Evolutionary conservation across 2,797 vertebrate genomes (phyloP), one percentile per base, ranked within the genome.

Genomic region (Peromyscus aztecus): DNA sequence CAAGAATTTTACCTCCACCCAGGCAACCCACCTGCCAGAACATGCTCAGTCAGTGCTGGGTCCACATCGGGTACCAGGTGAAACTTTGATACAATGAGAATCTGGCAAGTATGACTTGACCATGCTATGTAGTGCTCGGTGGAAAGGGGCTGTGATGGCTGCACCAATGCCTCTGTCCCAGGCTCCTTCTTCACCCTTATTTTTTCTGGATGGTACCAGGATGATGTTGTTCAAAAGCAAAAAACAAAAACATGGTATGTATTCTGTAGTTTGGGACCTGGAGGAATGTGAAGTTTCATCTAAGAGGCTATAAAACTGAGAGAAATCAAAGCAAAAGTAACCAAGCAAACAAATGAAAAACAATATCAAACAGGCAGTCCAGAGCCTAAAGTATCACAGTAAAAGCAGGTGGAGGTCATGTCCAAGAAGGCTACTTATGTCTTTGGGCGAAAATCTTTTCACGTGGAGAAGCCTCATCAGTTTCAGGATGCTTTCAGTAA

Each of bases 241-340:
- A 29, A 16, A 17, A 78, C 34, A 82, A 57, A 24, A 16, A 19
- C 7, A 82, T n/a, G 55, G 49, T 23, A 71, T 24, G 1, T 11
- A 19, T n/a, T 40, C 43, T 95, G 43, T 37, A 78, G 10, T 55
- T 40, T 57, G 43, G 49, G n/a, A 84, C 29, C 76, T 88, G 84
- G 63, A 55, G 24, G 55, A 61, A 82, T 78, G 67, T 91, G 34
- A 80, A 76, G 4, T 95, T 87, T 83, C 31, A 94, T 57, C 85
- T 65, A 46, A 95, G 24, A 91, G 34, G 37, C 43, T 84, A 9
- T 83, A 65, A 96, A 94, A 71, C 14, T 37, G 3, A 80, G 37
- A 61, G 57, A 85, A 84, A 34, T 6, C n/a, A 87, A 81, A 76
- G 46, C 21, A 63, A 69, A 63, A 40, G 5, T 40, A 63, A 12